phyloP scores from a whole-genome alignment of 2,888 invertebrate genomes.

The Scrobipalpa atriplicella region DNA sequence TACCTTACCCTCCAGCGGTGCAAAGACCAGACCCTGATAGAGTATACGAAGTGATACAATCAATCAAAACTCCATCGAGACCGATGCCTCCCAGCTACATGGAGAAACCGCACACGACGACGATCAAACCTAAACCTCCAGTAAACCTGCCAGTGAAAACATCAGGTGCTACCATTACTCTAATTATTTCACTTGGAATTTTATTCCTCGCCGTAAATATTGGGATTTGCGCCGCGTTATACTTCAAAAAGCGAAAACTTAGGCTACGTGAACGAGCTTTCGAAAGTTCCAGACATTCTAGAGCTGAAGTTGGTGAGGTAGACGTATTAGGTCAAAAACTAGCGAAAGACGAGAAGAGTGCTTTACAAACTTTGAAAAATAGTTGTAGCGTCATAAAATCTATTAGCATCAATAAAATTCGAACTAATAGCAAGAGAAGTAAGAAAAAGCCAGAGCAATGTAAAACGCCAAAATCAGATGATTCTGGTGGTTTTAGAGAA shows the following conservation, averaged over 20 bases:
- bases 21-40: constrained; percentile 55
- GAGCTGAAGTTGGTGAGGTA: constrained; percentile 78
- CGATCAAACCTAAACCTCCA: constrained; percentile 51
- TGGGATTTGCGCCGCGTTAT: constrained; percentile 86
- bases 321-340: constrained; percentile 76
- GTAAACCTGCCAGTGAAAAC: constrained; percentile 70
- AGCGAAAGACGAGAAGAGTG: constrained; percentile 71
- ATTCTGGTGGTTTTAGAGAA: constrained; percentile 82
- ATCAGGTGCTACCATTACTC: constrained; percentile 84
- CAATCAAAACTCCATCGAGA: constrained; percentile 65
- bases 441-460: constrained; percentile 80
- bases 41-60: constrained; percentile 68
- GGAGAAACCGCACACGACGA: constrained; percentile 59
- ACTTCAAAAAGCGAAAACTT: constrained; percentile 85
- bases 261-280: constrained; percentile 75
- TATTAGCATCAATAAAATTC: constrained; percentile 78
- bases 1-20: constrained; percentile 37
- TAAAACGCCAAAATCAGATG: constrained; percentile 82
- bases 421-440: constrained; percentile 73
- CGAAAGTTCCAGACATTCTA: constrained; percentile 71
- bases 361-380: constrained; percentile 72
- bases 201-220: constrained; percentile 89
- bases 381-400: constrained; percentile 84
- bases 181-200: constrained; percentile 85
- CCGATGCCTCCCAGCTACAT: constrained; percentile 60